Conservation (phyloP, 2,797 vertebrate species). For the Melanotaenia maccullochi region DNA sequence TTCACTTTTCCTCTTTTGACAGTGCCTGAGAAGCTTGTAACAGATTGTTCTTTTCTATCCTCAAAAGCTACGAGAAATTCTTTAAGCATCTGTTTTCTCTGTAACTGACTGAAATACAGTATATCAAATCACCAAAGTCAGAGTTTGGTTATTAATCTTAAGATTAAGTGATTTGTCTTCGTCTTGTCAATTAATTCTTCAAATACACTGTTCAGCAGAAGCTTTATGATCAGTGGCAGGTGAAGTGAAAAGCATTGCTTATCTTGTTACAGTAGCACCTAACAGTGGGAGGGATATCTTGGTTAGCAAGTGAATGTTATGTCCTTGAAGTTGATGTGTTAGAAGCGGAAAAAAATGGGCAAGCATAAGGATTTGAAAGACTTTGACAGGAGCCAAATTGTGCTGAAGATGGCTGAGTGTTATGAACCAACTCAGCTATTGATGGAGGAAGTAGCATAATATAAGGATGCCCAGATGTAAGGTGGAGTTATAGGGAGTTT, state of each 20-base stretch:
- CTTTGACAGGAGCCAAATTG: background rate
- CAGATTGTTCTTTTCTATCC: background rate
- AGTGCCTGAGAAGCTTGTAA: background rate
- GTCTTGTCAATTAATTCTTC: slow-evolving; percentile 40
- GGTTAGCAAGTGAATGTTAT: background rate
- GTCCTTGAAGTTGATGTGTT: background rate
- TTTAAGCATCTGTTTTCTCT: slow-evolving; percentile 1
- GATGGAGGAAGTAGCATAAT: no score
- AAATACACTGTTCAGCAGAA: background rate
- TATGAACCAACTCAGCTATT: no score
- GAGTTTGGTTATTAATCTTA: slow-evolving; percentile 44
- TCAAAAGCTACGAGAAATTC: slow-evolving; percentile 11
- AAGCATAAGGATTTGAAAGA: background rate
- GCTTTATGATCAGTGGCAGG: background rate
- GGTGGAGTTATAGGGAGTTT: no score
- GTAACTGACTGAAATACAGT: background rate
- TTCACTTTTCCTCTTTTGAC: background rate
- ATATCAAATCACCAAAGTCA: slow-evolving; percentile 27
- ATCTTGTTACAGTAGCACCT: background rate
- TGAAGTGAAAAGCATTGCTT: background rate
- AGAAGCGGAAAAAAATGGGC: background rate
- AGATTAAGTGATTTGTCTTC: slow-evolving; percentile 42
- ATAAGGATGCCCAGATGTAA: no score
- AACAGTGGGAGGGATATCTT: background rate
- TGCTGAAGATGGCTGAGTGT: background rate